phyloP scores from a whole-genome alignment of 2,888 invertebrate genomes.

The Ophion slaviceki region DNA sequence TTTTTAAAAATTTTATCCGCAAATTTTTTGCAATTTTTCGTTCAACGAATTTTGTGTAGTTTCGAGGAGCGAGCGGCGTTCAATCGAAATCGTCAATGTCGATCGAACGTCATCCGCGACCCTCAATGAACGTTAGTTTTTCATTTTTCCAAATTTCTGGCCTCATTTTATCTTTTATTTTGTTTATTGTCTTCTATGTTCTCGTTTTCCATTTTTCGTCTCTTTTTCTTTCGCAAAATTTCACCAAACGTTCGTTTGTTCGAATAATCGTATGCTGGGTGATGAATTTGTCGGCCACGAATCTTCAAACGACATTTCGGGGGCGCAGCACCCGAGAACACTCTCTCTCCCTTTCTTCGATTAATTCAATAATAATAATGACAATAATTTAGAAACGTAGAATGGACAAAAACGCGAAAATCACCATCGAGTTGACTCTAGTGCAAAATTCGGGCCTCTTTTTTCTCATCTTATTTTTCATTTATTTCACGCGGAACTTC shows the following conservation, averaged over 20 bases:
- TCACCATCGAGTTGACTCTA: not conserved
- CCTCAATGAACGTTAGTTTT: not conserved
- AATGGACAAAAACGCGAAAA: not conserved
- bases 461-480: not conserved
- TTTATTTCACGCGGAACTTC: not conserved
- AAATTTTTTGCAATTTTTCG: not conserved
- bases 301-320: not conserved
- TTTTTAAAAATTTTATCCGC: not conserved
- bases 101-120: constrained; percentile 37
- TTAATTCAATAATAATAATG: not conserved
- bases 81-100: constrained; percentile 22
- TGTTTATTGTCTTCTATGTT: not conserved
- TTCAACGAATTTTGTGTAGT: not conserved
- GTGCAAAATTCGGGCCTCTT: not conserved
- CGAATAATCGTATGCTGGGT: constrained; percentile 3
- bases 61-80: constrained; percentile 36
- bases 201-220: not conserved
- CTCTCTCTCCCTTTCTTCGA: not conserved
- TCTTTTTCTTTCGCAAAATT: constrained; percentile 20
- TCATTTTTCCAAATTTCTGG: not conserved
- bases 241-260: constrained; percentile 47
- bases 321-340: no score
- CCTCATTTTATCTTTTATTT: not conserved
- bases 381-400: not conserved
- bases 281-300: not conserved